A percentile compares a stretch with the other conserved stretches of the same genome.
phyloP scores from a whole-genome alignment of 2,797 vertebrate genomes.

The Harpagifer antarcticus region DNA sequence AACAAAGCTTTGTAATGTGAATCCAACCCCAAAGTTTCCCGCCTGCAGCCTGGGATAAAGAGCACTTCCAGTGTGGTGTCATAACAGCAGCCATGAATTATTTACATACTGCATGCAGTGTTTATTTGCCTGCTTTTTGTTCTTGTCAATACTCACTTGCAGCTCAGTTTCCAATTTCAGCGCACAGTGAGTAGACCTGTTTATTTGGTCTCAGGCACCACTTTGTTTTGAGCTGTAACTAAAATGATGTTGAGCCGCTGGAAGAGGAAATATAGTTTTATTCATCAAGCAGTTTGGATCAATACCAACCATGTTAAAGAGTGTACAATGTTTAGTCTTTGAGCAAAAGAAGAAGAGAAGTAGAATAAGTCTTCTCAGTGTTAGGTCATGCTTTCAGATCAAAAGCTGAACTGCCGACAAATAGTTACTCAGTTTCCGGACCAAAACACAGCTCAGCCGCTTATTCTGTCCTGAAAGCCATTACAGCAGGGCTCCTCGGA shows the following conservation, averaged over 20 bases:
- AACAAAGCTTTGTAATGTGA: neutral
- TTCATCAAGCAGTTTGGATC: too few species aligned
- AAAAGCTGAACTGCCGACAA: slow-evolving; percentile 36
- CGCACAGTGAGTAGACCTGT: slow-evolving; percentile 3
- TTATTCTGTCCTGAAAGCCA: slow-evolving; percentile 30
- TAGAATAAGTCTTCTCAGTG: slow-evolving; percentile 8
- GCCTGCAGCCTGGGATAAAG: slow-evolving; percentile 29
- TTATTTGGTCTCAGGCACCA: slow-evolving; percentile 1
- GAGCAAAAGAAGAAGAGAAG: neutral
- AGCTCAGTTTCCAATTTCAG: slow-evolving; percentile 28
- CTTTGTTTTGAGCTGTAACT: slow-evolving; percentile 9
- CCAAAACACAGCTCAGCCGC: slow-evolving; percentile 25
- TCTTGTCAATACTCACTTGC: slow-evolving; percentile 28
- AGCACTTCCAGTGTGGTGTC: slow-evolving; percentile 11
- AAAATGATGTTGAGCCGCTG: neutral
- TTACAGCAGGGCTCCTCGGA: slow-evolving; percentile 2
- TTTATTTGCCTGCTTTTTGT: slow-evolving; percentile 24
- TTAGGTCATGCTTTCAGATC: slow-evolving; percentile 35
- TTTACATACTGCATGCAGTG: slow-evolving; percentile 10
- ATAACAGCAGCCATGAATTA: slow-evolving; percentile 38
- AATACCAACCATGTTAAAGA: neutral
- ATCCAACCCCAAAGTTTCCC: slow-evolving; percentile 5
- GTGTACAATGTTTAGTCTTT: neutral
- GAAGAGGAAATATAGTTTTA: neutral
- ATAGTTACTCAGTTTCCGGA: too few species aligned